Base-by-base conservation (phyloP, 2,797 vertebrate genomes). In the Esox lucius region DNA sequence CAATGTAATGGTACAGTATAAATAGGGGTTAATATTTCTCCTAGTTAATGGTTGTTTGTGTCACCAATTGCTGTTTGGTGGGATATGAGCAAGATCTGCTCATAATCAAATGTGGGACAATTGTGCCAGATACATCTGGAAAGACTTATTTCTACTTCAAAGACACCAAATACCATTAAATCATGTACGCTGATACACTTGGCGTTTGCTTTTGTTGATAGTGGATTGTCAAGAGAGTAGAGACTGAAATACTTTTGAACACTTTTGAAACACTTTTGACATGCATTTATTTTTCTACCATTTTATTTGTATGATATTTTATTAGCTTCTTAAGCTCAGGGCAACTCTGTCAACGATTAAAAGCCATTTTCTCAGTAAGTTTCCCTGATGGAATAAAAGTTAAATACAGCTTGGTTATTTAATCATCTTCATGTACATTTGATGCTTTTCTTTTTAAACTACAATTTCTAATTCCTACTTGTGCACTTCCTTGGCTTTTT, bases 401-500 rank as follows among this genome's bases (percentile, higher is more conserved):
- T 42, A 11, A 7, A 11, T 4, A 33, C 42, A 42, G 22, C 7
- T 51, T 16, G 49, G 6, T 8, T 12, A 9, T 24, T 61, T 24
- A 11, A 13, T 61, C 3, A 22, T 3, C n/a, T 59, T 11, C n/a
- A 24, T 9, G 22, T 24, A 59, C 56, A 59, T 59, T 59, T 59
- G n/a, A 12, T 22, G 9, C n/a, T 24, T 3, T 28, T 8, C 33
- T 15, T 22, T 33, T 64, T 39, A 68, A 59, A 71, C 8, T 12
- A n/a, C 39, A 42, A 62, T 74, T 28, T 70, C 24, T 66, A 66
- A 24, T 68, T 59, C 61, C 15, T 72, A 78, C 72, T 74, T 72
- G 65, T 22, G 65, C 80, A 35, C 82, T 82, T 84, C 71, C 75
- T 70, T 4, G 16, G 28, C 49, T 8, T 64, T 77, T 33, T 74